Evolutionary conservation across 2,113 vertebrate genomes (phyloP), one percentile per base, ranked within the genome.

Genomic region (Sander vitreus): DNA sequence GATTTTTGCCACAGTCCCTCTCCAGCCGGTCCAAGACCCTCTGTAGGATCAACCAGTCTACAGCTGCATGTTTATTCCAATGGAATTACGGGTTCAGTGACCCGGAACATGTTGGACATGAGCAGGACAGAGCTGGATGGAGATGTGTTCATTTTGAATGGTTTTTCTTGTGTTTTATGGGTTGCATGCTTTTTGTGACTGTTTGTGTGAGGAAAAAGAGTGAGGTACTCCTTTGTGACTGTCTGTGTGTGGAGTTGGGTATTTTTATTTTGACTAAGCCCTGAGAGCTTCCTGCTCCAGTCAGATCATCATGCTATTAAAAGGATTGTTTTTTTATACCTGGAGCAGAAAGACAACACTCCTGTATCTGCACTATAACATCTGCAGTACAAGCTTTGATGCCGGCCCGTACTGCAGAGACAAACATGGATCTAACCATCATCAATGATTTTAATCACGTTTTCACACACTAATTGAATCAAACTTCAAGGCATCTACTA

Each of bases 71-170:
- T 78, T 83, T 27, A 73, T 63, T 59, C 30, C n/a, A 13, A 36
- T 2, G 16, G 60, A 73, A 76, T 8, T 36, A 63, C 2, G 5
- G 23, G 59, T 57, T 50, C 15, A 80, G 43, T 62, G 30, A 54
- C 63, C 60, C 27, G 25, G 12, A 54, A 72, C 36, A 6, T 60
- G 67, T 71, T 50, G 68, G 65, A 67, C 62, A 27, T 45, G 79
- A 85, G 85, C 73, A 62, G 93, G 90, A 87, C 86, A 6, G 75
- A 85, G 93, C 91, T 94, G 91, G 94, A 93, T 55, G 74, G 93
- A 87, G 87, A 87, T 80, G 47, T 75, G 59, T 72, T 33, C 21
- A 71, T 69, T 62, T 85, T 9, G 78, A 50, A 54, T 74, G 39
- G 58, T 76, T 81, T 84, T 67, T 63, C 68, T 83, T 82, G 33